Conservation (phyloP, 2,113 vertebrate genomes). For the Taurulus bubalis region DNA sequence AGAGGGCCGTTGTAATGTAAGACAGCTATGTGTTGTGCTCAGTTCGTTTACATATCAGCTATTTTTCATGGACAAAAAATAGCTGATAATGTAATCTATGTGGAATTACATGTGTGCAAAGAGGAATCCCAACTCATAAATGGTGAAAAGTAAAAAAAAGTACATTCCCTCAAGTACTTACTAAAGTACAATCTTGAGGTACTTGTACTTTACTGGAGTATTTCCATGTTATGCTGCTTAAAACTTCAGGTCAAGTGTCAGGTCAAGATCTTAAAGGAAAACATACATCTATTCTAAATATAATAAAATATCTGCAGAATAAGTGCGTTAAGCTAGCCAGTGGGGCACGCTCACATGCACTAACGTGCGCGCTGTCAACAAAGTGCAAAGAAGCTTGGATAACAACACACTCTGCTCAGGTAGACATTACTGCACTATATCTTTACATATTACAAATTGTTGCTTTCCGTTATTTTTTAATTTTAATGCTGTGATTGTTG, state of each 20-base stretch:
- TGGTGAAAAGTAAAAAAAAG: background rate
- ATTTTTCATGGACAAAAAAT: background rate
- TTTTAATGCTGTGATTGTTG: background rate
- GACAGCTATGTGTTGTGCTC: background rate
- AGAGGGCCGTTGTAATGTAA: slow-evolving; percentile 1
- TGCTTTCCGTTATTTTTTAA: background rate
- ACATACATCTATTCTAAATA: background rate
- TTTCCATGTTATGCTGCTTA: background rate
- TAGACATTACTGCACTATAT: background rate
- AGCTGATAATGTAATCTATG: background rate
- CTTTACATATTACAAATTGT: background rate
- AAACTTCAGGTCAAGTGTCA: background rate
- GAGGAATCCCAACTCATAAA: background rate
- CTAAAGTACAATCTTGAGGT: background rate
- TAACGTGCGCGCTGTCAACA: background rate
- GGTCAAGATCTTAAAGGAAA: background rate
- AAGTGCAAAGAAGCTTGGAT: background rate
- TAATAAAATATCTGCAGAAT: background rate
- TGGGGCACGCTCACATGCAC: background rate
- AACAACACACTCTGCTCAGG: background rate
- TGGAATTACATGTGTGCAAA: background rate
- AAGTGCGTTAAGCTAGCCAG: background rate
- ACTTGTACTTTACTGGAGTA: background rate
- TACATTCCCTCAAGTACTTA: no score
- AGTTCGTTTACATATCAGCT: background rate